A percentile compares a stretch with the other conserved stretches of the same genome.
Conservation (phyloP, 2,113 vertebrate genomes). For the Campylorhamphus procurvoides region DNA sequence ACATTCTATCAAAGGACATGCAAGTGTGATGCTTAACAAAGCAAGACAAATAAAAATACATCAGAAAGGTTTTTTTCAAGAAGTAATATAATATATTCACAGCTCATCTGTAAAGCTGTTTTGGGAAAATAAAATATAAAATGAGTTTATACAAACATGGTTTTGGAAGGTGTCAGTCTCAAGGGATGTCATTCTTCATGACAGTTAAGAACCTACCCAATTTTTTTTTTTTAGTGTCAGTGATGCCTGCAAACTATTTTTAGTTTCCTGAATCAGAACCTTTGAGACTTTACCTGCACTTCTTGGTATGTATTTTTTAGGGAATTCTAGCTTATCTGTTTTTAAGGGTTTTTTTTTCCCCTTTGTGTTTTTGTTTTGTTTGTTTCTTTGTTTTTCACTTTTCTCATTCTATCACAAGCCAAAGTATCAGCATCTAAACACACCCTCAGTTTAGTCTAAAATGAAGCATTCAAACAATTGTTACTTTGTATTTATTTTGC, state of each 20-base stretch:
- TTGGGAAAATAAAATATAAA: background rate
- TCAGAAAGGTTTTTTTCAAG: background rate
- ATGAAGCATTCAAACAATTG: background rate
- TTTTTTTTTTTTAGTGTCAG: background rate
- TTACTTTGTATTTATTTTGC: background rate
- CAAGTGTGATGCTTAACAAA: background rate
- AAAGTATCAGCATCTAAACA: background rate
- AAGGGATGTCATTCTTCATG: background rate
- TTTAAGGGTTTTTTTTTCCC: no score
- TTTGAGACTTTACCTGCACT: background rate
- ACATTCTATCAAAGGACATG: background rate
- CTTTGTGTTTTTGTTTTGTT: no score
- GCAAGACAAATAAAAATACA: background rate
- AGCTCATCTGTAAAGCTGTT: background rate
- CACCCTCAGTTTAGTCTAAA: background rate
- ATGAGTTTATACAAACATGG: background rate
- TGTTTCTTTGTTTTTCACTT: background rate
- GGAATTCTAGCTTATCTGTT: background rate
- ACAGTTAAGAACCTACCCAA: background rate
- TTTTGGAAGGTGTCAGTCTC: background rate
- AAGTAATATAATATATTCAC: background rate
- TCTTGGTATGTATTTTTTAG: background rate
- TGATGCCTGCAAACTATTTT: background rate
- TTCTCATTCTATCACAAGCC: background rate
- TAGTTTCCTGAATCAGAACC: background rate